Evolutionary conservation across 2,888 invertebrate genomes (phyloP), one percentile per base, ranked within the genome.

Genomic region (Perizoma affinitatum): DNA sequence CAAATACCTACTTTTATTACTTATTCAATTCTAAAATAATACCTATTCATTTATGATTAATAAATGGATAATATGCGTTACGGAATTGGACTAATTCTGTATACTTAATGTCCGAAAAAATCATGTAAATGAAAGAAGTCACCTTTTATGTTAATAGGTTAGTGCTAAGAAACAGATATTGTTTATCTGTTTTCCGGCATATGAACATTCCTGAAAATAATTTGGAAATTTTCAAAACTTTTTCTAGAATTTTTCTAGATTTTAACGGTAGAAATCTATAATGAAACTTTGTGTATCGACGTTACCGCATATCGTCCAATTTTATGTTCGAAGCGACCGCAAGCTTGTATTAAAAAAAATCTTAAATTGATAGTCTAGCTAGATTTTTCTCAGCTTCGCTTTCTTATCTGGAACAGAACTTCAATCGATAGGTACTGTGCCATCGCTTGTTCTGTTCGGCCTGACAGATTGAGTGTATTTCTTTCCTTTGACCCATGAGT

Each of bases 361-460:
- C 45, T 7, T 9, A 11, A 44, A 6, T 46, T 8, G n/a, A 22
- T 47, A 41, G 41, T 35, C 41, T n/a, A 48, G 34, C 57, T 51
- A 54, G 58, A 54, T 54, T 51, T 44, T 43, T 46, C 47, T 54
- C 43, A 46, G 56, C 10, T 44, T n/a, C 38, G 49, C 49, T 48
- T 48, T 34, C 41, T 43, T 38, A 47, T 44, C n/a, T 42, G 42
- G 42, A 63, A 52, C 50, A 65, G 54, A 62, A 58, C 58, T 53
- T 46, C 46, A 85, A 88, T 88, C 86, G 75, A 88, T 88, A 85
- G 70, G 69, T 66, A 76, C 84, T 86, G 82, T 87, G 87, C 88
- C 88, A 87, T 75, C 68, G 69, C 66, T 54, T 67, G 65, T 22
- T 22, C 70, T 68, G 66, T 61, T 66, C 67, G 62, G 58, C 55